phyloP scores from a whole-genome alignment of 2,888 invertebrate genomes.

The Corythucha ciliata region DNA sequence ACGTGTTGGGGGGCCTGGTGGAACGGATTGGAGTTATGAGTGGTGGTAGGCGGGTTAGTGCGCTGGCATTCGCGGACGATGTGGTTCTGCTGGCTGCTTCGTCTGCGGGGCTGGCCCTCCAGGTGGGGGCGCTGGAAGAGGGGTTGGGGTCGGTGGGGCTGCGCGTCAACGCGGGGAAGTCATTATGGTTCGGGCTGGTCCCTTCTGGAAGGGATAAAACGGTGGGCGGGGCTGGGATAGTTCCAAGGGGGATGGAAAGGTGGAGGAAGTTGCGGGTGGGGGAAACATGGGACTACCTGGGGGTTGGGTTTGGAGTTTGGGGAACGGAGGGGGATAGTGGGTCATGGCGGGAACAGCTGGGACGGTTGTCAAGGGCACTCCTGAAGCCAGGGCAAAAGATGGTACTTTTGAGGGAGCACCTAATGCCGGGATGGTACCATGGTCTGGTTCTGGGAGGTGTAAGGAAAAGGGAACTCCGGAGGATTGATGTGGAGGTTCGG shows the following conservation, averaged over 20 bases:
- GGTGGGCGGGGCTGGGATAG: too few species aligned
- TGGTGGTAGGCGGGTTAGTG: constrained; percentile 25
- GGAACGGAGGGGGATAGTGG: background rate
- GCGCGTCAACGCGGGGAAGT: constrained; percentile 18
- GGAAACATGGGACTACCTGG: background rate
- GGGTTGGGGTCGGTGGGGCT: background rate
- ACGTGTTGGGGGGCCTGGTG: constrained; percentile 21
- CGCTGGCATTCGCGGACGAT: constrained; percentile 10
- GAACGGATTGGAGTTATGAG: constrained; percentile 16
- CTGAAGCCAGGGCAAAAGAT: constrained; percentile 42
- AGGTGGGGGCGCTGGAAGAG: background rate
- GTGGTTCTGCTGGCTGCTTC: constrained; percentile 3
- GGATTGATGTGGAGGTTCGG: constrained; percentile 38
- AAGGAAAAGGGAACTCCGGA: constrained; percentile 30
- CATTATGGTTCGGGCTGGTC: constrained; percentile 32
- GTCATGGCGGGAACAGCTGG: background rate
- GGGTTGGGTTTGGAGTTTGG: background rate
- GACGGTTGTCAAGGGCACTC: constrained; percentile 33
- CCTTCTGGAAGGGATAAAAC: too few species aligned
- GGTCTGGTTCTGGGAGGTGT: constrained; percentile 36
- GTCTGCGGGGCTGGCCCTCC: background rate
- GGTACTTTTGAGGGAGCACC: constrained; percentile 38
- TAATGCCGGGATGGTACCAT: constrained; percentile 41
- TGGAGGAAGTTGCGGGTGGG: background rate
- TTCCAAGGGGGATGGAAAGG: background rate